Base-by-base conservation (phyloP, 2,888 invertebrate genomes). In the Scaeva pyrastri region DNA sequence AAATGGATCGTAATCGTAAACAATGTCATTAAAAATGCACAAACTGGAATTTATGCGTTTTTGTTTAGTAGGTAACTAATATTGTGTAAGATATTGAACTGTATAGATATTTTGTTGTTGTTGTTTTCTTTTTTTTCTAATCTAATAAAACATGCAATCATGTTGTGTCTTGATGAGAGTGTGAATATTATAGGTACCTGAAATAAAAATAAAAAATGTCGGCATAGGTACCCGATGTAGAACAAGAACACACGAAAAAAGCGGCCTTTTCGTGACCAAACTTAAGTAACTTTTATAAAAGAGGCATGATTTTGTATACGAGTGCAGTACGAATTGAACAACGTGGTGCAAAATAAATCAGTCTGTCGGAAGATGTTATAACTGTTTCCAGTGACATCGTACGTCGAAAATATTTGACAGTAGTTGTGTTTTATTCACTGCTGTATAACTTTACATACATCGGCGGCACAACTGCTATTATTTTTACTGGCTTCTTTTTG, bases 201-300 rank as follows among this genome's bases (percentile, higher is more conserved):
- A 31, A 31, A 31, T 19, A 41, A 36, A n/a, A 5, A 68, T 21
- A 10, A 66, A 50, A 19, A 52, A 52, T 12, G 10, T 31, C 21
- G 39, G 21, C 31, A 5, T 52, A n/a, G 36, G 11, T 11, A 16
- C 19, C 10, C 12, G 52, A 39, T 52, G 19, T 23, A 39, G 21
- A 68, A 68, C 21, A 39, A 21, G 52, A 16, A n/a, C 23, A 23
- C 31, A 31, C 5, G 31, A 31, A 23, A 68, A n/a, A n/a, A n/a
- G n/a, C 39, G 39, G 21, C 36, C 3, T 52, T 52, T 68, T 68
- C 68, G 68, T 68, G 68, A 68, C 52, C 68, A 68, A 52, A 68
- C 68, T 68, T 68, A 68, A 68, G 68, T 52, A 68, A 68, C 21
- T 52, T 68, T 68, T 52, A 16, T 52, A n/a, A 39, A 52, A 48